phyloP scores from a whole-genome alignment of 2,797 vertebrate species.

The Antrozous pallidus region DNA sequence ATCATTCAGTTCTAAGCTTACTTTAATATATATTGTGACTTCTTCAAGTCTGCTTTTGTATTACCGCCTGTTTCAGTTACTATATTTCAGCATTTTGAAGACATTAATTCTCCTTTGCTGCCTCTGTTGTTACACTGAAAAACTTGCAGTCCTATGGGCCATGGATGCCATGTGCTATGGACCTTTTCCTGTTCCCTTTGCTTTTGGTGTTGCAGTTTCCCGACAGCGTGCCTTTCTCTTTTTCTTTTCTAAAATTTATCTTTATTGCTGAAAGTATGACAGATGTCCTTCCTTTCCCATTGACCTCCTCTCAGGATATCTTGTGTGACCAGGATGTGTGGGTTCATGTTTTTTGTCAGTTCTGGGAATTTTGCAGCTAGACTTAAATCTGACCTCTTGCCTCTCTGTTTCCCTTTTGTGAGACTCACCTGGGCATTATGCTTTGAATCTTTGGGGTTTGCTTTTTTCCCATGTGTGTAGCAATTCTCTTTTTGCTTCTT shows the following conservation, averaged over 20 bases:
- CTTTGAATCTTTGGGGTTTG: background rate
- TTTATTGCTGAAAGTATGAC: no score
- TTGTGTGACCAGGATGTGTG: no score
- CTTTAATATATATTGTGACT: background rate
- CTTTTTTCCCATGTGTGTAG: background rate
- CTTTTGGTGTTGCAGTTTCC: background rate
- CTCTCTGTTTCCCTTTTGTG: background rate
- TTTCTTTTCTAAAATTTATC: no score
- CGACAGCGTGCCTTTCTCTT: background rate
- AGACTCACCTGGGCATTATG: fast-evolving
- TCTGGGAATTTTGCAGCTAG: no score
- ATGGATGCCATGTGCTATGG: background rate
- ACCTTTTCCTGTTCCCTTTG: background rate
- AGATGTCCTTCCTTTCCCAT: no score
- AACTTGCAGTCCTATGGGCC: background rate
- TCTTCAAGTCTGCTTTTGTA: background rate
- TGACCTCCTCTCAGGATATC: background rate
- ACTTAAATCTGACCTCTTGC: no score
- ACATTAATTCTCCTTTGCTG: background rate
- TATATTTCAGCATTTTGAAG: fast-evolving
- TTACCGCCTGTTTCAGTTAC: no score
- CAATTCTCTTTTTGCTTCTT: background rate
- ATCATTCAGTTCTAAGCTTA: background rate
- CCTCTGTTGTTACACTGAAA: background rate
- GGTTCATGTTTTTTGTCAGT: fast-evolving